These are phyloP conservation scores for Parasteatoda lunata DNA, from an alignment of 2,888 invertebrate species.

Conservation along the genomic window DNA sequence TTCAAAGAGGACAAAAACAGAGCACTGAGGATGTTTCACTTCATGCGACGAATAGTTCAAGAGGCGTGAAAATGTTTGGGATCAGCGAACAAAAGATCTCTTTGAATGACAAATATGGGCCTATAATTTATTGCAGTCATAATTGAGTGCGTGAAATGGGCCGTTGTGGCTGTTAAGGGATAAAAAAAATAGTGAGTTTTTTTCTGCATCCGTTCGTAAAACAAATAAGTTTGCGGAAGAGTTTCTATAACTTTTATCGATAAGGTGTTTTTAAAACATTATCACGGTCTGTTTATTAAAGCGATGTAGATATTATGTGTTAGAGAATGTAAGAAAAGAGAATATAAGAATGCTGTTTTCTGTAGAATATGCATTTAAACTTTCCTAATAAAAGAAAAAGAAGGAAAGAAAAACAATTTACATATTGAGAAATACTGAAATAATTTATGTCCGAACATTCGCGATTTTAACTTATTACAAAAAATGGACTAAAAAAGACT, in stretches of 20 bases:
- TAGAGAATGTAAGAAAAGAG: too few species aligned
- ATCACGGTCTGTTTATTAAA: slow-evolving; percentile 24
- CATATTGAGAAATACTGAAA: too few species aligned
- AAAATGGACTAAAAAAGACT: too few species aligned
- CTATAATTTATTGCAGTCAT: slow-evolving; percentile 39
- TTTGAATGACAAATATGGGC: slow-evolving; percentile 24
- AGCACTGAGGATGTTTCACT: neutral
- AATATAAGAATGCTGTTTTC: too few species aligned
- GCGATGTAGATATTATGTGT: neutral
- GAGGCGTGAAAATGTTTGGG: slow-evolving; percentile 46
- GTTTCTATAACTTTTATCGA: neutral
- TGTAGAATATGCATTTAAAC: too few species aligned
- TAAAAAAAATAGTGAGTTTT: too few species aligned
- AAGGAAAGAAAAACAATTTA: too few species aligned
- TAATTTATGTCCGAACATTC: too few species aligned
- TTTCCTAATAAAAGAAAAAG: too few species aligned
- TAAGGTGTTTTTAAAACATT: slow-evolving; percentile 6
- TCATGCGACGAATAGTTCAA: slow-evolving; percentile 10
- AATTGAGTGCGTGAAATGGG: slow-evolving; percentile 17
- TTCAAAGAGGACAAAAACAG: neutral
- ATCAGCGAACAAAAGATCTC: slow-evolving; percentile 11
- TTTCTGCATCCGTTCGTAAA: too few species aligned
- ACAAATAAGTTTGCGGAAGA: too few species aligned
- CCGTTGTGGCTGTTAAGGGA: neutral
- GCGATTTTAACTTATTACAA: too few species aligned